phyloP scores from a whole-genome alignment of 2,113 vertebrate genomes.

The Notarius quadriscutis region DNA sequence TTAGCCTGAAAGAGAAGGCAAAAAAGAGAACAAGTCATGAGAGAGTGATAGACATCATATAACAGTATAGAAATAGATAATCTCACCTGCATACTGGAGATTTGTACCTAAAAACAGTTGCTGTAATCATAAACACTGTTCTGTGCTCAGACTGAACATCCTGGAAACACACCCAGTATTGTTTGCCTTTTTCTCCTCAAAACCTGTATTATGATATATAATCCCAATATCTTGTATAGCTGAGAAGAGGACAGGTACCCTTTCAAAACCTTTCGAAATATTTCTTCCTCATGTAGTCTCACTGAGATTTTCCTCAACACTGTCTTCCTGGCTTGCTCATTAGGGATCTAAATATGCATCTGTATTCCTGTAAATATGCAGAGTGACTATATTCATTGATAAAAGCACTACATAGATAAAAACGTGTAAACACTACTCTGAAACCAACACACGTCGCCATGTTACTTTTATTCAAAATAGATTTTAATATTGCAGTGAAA shows the following conservation, averaged over 20 bases:
- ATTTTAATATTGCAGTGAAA: neutral
- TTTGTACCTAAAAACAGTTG: neutral
- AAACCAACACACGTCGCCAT: neutral
- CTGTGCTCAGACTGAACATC: neutral
- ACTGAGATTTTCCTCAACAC: neutral
- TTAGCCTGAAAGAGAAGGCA: constrained; percentile 73
- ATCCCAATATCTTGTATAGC: neutral
- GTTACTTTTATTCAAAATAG: too few species aligned
- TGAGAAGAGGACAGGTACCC: neutral
- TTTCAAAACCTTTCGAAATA: neutral
- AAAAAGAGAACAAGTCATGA: neutral
- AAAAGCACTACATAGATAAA: too few species aligned
- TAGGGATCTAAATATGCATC: too few species aligned
- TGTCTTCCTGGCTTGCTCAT: neutral
- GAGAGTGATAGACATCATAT: neutral
- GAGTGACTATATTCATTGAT: too few species aligned
- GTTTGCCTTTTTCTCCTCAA: neutral
- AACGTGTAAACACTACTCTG: neutral
- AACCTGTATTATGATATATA: neutral
- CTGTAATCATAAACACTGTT: neutral
- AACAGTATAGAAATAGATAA: neutral
- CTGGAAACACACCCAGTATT: neutral
- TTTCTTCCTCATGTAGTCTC: neutral
- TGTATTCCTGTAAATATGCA: too few species aligned
- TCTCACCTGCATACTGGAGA: neutral